A percentile compares a stretch with the other conserved stretches of the same genome.
These are phyloP conservation scores for Dipodomys ordii DNA, from an alignment of 2,113 vertebrate species.

Conservation along the genomic window DNA sequence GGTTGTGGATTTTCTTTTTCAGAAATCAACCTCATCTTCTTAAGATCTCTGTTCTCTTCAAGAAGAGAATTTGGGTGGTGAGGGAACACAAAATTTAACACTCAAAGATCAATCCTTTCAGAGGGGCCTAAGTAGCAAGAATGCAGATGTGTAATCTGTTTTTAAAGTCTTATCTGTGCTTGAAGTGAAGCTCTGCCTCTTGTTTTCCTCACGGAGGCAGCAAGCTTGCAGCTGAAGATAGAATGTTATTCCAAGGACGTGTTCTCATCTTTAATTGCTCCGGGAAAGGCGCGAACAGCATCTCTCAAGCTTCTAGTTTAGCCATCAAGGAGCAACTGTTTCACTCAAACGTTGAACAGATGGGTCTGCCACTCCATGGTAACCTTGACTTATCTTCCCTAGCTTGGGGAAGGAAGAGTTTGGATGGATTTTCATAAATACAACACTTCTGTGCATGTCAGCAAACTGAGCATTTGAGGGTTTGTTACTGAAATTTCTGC, in stretches of 20 bases:
- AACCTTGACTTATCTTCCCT: slow-evolving; percentile 94
- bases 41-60: slow-evolving; percentile 80
- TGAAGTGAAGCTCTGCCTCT: neutral
- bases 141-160: slow-evolving; percentile 97
- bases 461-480: slow-evolving; percentile 92
- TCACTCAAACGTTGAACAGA: neutral
- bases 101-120: slow-evolving; percentile 95
- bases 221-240: no score
- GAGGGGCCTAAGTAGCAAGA: slow-evolving; percentile 94
- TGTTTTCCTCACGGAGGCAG: neutral
- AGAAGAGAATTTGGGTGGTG: slow-evolving; percentile 85
- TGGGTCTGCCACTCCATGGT: no score
- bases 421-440: slow-evolving; percentile 95
- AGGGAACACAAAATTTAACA: slow-evolving; percentile 82
- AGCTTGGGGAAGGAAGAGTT: slow-evolving; percentile 95
- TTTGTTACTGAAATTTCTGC: slow-evolving; percentile 92
- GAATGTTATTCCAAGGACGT: neutral
- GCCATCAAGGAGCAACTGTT: neutral
- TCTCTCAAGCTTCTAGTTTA: neutral
- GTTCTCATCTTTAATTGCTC: neutral
- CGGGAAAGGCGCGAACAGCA: neutral
- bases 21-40: slow-evolving; percentile 82
- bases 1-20: slow-evolving; percentile 39
- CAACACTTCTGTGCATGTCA: slow-evolving; percentile 94
- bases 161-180: slow-evolving; percentile 96